Percentiles rank a stretch among this genome's conserved stretches.
These are phyloP conservation scores for Protosalanx chinensis DNA, from an alignment of 2,797 vertebrate genomes.

Conservation along the genomic window DNA sequence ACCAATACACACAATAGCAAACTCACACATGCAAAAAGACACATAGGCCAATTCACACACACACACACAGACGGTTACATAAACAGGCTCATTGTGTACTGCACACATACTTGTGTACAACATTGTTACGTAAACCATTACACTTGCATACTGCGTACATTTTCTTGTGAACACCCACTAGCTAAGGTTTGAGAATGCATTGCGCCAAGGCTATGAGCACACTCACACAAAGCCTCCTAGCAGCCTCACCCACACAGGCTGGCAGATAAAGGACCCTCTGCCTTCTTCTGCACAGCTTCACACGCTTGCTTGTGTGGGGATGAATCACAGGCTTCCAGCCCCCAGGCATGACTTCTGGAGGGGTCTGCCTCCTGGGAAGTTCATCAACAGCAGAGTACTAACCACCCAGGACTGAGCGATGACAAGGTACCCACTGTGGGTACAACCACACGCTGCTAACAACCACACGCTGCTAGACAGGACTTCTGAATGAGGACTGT, in stretches of 20 bases:
- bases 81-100: neutral
- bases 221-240: neutral
- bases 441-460: too few species aligned
- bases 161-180: constrained; percentile 15
- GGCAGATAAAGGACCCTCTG: neutral
- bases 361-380: neutral
- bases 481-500: too few species aligned
- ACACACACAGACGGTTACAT: neutral
- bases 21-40: constrained; percentile 9
- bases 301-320: neutral
- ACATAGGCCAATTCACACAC: constrained; percentile 1
- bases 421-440: too few species aligned
- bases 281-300: constrained; percentile 1
- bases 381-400: neutral
- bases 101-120: neutral
- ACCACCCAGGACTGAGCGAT: neutral
- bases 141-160: neutral
- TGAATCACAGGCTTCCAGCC: constrained; percentile 8
- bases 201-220: neutral
- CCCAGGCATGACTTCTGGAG: neutral
- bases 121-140: constrained; percentile 4
- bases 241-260: neutral
- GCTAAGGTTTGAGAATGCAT: neutral
- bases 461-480: too few species aligned
- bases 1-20: neutral